phyloP scores from a whole-genome alignment of 2,113 vertebrate genomes.

The Chamaea fasciata region DNA sequence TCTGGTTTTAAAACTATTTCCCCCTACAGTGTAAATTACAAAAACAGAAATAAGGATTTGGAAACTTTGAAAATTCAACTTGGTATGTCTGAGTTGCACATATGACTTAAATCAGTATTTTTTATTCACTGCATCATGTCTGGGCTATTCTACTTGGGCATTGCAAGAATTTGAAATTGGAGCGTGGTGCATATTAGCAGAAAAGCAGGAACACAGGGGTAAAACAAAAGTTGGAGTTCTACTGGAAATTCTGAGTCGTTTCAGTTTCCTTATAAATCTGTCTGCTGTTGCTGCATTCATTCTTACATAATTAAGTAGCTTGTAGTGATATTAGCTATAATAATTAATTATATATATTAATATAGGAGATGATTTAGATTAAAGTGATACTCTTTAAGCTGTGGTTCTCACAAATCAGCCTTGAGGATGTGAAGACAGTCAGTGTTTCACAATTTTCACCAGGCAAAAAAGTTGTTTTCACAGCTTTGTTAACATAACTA shows the following conservation, averaged over 20 bases:
- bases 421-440: neutral
- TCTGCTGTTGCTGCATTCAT: neutral
- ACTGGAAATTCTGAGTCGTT: neutral
- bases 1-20: neutral
- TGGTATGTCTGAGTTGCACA: neutral
- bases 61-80: neutral
- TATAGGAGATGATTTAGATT: neutral
- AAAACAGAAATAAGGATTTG: neutral
- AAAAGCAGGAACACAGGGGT: neutral
- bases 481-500: neutral
- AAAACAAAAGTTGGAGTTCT: neutral
- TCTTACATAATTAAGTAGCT: neutral
- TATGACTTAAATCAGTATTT: neutral
- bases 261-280: neutral
- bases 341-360: neutral
- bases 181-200: neutral
- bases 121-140: neutral
- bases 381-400: neutral
- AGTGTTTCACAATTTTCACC: neutral
- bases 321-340: neutral
- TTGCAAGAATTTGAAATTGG: neutral
- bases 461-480: neutral
- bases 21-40: neutral
- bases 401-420: neutral
- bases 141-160: neutral